Evolutionary conservation across 1,140 invertebrate genomes (phyloP).

Genomic region (Drosophila oshimai): DNA sequence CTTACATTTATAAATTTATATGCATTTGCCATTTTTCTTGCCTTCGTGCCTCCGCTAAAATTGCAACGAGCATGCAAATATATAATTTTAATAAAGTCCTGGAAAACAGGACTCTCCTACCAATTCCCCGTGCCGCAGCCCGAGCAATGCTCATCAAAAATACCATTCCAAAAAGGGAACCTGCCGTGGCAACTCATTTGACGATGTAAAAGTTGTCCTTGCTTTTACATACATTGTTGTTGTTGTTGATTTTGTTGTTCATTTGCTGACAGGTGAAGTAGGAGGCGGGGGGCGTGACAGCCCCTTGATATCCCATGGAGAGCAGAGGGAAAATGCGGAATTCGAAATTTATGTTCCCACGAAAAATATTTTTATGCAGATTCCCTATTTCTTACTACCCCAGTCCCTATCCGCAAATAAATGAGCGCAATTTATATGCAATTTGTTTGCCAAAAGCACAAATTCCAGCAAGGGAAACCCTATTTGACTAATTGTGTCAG

Average conservation of each 20-base stretch:
- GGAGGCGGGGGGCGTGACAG: not conserved
- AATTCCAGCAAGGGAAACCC: not conserved
- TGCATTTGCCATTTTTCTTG: constrained; percentile 50
- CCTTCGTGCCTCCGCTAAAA: constrained; percentile 44
- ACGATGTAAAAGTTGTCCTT: constrained; percentile 41
- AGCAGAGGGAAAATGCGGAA: constrained; percentile 32
- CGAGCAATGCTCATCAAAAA: constrained; percentile 63
- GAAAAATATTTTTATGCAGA: constrained; percentile 65
- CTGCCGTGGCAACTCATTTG: constrained; percentile 58
- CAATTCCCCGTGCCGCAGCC: not conserved
- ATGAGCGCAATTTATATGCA: constrained; percentile 77
- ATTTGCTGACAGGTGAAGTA: constrained; percentile 9
- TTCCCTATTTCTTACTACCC: constrained; percentile 18
- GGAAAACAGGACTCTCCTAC: constrained; percentile 29
- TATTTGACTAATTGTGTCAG: not conserved
- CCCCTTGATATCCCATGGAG: constrained; percentile 25
- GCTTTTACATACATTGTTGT: not conserved
- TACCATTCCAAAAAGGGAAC: constrained; percentile 43
- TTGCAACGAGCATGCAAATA: constrained; percentile 79
- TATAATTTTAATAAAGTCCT: constrained; percentile 75
- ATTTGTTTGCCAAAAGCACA: constrained; percentile 37
- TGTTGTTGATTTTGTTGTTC: constrained; percentile 40
- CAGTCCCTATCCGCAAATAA: constrained; percentile 20
- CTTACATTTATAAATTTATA: constrained; percentile 72
- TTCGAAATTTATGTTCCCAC: constrained; percentile 55